Evolutionary conservation across 1,140 invertebrate species (phyloP).

Genomic region (Phymorhynchus buccinoides): DNA sequence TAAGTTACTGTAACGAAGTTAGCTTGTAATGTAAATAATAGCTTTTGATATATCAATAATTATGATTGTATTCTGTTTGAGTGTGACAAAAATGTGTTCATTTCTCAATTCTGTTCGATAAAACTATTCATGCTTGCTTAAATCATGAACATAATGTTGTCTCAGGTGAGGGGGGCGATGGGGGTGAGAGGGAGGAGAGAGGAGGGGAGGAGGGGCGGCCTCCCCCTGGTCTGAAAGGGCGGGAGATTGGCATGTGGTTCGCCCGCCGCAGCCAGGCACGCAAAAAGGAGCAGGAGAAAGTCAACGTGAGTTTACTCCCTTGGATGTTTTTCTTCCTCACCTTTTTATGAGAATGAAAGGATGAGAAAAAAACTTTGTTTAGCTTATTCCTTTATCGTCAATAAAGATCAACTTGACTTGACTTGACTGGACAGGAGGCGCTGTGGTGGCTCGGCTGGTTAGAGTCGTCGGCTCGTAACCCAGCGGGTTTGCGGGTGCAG

Average conservation of each 20-base stretch:
- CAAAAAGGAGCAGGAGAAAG: constrained; percentile 50
- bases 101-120: not conserved
- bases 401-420: too few relatives aligned
- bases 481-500: too few relatives aligned
- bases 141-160: not conserved
- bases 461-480: too few relatives aligned
- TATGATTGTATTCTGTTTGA: not conserved
- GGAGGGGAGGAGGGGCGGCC: constrained; percentile 39
- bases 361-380: too few relatives aligned
- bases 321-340: not conserved
- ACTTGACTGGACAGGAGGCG: not conserved
- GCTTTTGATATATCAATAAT: constrained; percentile 2
- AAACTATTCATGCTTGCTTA: constrained; percentile 1
- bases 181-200: constrained; percentile 22
- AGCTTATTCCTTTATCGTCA: too few relatives aligned
- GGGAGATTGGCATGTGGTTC: constrained; percentile 70
- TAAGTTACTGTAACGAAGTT: too few relatives aligned
- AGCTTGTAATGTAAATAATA: not conserved
- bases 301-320: constrained; percentile 37
- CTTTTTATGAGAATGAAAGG: not conserved
- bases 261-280: constrained; percentile 49
- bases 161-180: constrained; percentile 33
- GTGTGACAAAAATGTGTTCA: constrained; percentile 4
- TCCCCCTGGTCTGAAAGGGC: constrained; percentile 63
- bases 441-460: too few relatives aligned